Evolutionary conservation across 2,113 vertebrate genomes (phyloP), one percentile per base, ranked within the genome.

Genomic region (Ailuropoda melanoleuca): DNA sequence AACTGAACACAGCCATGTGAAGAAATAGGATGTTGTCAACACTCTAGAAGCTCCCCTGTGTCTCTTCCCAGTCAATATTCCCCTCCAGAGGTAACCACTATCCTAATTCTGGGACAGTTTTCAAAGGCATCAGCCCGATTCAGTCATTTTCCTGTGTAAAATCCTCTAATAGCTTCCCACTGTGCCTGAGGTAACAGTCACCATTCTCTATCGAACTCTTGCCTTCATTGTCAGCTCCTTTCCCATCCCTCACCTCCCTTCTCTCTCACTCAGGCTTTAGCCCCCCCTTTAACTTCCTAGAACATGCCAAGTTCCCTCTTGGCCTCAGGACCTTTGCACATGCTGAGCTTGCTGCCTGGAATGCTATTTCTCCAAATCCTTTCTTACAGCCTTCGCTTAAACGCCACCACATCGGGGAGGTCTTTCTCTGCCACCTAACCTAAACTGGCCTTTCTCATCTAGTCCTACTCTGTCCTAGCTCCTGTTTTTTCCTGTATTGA

Each of bases 121-220:
- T 90, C 86, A 62, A 88, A 97, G 17, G 60, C 58, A 93, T 82
- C 92, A 78, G 7, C 31, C 26, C 62, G 26, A 55, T 74, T 95
- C 75, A 89, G 58, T 82, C 48, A 82, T 29, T 39, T 68, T 95
- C 50, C 50, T 70, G 19, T 29, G 77, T 77, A 93, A 87, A 68
- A 60, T n/a, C 18, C 46, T 23, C 43, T n/a, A 43, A 11, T 50
- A 86, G 8, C 48, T 53, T 83, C 53, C 31, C 2, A 7, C 68
- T 75, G n/a, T 39, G 81, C 34, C 24, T 55, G 58, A 87, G 82
- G 58, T 68, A 11, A 70, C 83, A 46, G n/a, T 87, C 21, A 39
- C 6, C 1, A 2, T 74, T 66, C 31, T 78, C n/a, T 48, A 1
- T 80, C 21, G 46, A 88, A n/a, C 39, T 3, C 18, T 90, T 43